A percentile compares a stretch with the other conserved stretches of the same genome.
Conservation (phyloP, 2,888 invertebrate species). For the Plagodis pulveraria region DNA sequence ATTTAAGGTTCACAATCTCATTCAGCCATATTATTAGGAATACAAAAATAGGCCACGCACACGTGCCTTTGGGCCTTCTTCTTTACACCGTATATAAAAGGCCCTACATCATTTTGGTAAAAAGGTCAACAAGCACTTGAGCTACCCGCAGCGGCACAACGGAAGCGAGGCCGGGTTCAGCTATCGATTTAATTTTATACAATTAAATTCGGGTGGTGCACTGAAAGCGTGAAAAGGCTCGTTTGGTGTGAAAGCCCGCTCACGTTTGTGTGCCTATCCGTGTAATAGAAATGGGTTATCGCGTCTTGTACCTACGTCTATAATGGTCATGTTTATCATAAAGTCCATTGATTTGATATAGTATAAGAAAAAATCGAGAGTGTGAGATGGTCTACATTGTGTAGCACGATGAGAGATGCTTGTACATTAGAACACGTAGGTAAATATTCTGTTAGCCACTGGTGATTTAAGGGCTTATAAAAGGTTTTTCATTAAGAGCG, state of each 20-base stretch:
- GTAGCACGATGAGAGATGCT: too few relatives aligned
- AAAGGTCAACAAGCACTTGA: constrained; percentile 39
- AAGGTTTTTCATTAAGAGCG: too few relatives aligned
- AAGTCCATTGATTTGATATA: too few relatives aligned
- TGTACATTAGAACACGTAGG: too few relatives aligned
- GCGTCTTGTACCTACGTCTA: background rate
- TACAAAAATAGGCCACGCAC: constrained; percentile 12
- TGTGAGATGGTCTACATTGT: too few relatives aligned
- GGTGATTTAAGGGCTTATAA: too few relatives aligned
- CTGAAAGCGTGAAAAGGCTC: constrained; percentile 28
- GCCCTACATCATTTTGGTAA: constrained; percentile 25
- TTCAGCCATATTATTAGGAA: constrained; percentile 7
- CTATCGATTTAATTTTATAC: constrained; percentile 39
- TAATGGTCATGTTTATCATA: too few relatives aligned
- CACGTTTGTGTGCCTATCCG: constrained; percentile 14
- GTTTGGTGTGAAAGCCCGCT: constrained; percentile 21
- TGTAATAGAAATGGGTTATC: constrained; percentile 5
- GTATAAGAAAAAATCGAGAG: too few relatives aligned
- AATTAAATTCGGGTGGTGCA: constrained; percentile 31
- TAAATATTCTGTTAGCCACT: too few relatives aligned
- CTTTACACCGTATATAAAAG: constrained; percentile 16
- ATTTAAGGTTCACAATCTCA: constrained; percentile 1
- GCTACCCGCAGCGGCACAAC: constrained; percentile 27
- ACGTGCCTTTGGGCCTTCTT: constrained; percentile 3
- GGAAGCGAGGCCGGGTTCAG: constrained; percentile 35